A percentile compares a stretch with the other conserved stretches of the same genome.
Evolutionary conservation across 2,797 vertebrate species (phyloP).

Genomic region (Heterohyrax brucei): DNA sequence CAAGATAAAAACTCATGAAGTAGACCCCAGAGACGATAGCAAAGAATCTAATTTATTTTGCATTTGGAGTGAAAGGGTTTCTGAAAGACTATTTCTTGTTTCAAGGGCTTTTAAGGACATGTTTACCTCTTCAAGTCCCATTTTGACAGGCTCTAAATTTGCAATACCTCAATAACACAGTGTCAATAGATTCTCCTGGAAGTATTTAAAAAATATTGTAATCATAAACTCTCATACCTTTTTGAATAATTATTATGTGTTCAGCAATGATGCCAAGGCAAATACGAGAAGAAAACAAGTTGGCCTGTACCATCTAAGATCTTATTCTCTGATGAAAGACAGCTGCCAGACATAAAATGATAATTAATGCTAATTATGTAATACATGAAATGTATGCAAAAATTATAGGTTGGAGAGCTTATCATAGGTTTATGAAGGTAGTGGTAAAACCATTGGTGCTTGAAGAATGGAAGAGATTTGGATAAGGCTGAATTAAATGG

Average conservation of each 20-base stretch:
- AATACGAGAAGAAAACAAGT: slow-evolving; percentile 52
- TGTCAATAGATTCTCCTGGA: slow-evolving; percentile 15
- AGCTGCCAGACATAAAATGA: neutral
- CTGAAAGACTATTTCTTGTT: slow-evolving; percentile 63
- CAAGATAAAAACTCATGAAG: slow-evolving; percentile 49
- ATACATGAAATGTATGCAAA: neutral
- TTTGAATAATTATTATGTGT: neutral
- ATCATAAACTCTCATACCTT: slow-evolving; percentile 45
- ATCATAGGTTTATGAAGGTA: neutral
- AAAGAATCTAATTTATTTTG: slow-evolving; percentile 70
- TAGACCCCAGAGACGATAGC: slow-evolving; percentile 27
- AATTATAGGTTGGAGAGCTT: neutral
- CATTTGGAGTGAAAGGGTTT: slow-evolving; percentile 54
- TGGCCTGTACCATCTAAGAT: neutral
- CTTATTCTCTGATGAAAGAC: neutral
- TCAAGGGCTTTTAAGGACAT: slow-evolving; percentile 62
- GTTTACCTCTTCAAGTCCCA: slow-evolving; percentile 45
- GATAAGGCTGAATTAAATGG: neutral
- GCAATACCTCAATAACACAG: slow-evolving; percentile 35
- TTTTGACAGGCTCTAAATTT: slow-evolving; percentile 71
- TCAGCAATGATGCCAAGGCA: slow-evolving; percentile 9
- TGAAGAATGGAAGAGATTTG: slow-evolving; percentile 12
- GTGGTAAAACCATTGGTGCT: neutral
- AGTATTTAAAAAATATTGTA: slow-evolving; percentile 48
- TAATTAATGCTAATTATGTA: neutral